phyloP scores from a whole-genome alignment of 2,888 invertebrate genomes.

The Brenthis ino region DNA sequence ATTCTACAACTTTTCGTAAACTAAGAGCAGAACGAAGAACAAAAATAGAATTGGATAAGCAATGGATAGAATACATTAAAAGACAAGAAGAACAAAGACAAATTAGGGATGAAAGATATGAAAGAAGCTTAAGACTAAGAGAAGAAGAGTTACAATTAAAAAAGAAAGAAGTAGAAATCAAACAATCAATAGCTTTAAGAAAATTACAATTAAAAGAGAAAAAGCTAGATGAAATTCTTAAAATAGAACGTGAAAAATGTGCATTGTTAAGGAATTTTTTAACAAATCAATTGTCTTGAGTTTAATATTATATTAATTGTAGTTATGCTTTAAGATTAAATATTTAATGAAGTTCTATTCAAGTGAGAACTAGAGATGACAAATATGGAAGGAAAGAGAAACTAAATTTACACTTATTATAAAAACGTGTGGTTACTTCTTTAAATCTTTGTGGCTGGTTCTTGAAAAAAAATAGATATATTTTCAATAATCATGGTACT shows the following conservation, averaged over 20 bases:
- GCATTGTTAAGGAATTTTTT: slow-evolving; percentile 24
- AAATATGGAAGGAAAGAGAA: too few relatives aligned
- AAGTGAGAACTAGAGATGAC: too few relatives aligned
- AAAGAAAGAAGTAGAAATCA: slow-evolving; percentile 63
- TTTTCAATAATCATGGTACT: not conserved
- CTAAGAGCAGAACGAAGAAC: slow-evolving; percentile 59
- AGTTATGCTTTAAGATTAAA: too few relatives aligned
- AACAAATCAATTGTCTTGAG: too few relatives aligned
- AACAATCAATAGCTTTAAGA: slow-evolving; percentile 61
- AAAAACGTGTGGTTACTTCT: too few relatives aligned
- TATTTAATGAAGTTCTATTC: too few relatives aligned
- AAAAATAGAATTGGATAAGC: slow-evolving; percentile 64
- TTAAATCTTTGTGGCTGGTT: too few relatives aligned
- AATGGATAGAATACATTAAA: slow-evolving; percentile 64
- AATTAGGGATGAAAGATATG: slow-evolving; percentile 59
- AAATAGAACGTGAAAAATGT: slow-evolving; percentile 67
- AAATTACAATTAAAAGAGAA: slow-evolving; percentile 62
- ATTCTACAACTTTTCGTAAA: slow-evolving; percentile 53
- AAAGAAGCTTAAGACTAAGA: slow-evolving; percentile 58
- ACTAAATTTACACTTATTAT: too few relatives aligned
- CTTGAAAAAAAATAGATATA: too few relatives aligned
- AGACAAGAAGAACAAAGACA: slow-evolving; percentile 61
- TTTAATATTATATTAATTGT: too few relatives aligned
- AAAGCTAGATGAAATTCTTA: slow-evolving; percentile 63
- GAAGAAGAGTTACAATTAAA: slow-evolving; percentile 63